Percentiles rank a stretch among this genome's conserved stretches.
Conservation (phyloP, 1,140 invertebrate species). For the Zaprionus ornatus region DNA sequence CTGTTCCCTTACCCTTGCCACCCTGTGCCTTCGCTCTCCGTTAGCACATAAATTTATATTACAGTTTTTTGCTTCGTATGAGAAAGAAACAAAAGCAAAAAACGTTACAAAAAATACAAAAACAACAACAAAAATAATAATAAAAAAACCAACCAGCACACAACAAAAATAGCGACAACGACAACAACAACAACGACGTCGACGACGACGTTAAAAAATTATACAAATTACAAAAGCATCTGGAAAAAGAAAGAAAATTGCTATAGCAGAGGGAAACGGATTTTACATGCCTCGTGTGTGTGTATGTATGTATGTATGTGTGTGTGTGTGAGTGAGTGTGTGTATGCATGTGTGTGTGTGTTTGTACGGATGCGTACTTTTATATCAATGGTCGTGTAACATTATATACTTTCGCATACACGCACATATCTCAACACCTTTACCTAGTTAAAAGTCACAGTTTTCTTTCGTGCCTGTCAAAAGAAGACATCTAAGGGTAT, state of each 20-base stretch:
- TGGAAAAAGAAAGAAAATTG: slow-evolving; percentile 51
- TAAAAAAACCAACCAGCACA: slow-evolving; percentile 42
- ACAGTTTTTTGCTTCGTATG: slow-evolving; percentile 62
- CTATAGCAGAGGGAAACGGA: slow-evolving; percentile 55
- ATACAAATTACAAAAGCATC: slow-evolving; percentile 74
- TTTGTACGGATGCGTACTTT: slow-evolving; percentile 13
- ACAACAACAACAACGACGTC: slow-evolving; percentile 23
- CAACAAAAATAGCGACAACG: slow-evolving; percentile 21
- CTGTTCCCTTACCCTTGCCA: neutral
- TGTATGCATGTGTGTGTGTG: neutral
- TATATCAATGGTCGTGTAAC: slow-evolving; percentile 13
- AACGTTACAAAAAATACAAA: slow-evolving; percentile 39
- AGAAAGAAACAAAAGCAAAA: slow-evolving; percentile 64
- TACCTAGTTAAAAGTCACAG: neutral
- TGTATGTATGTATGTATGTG: slow-evolving; percentile 24
- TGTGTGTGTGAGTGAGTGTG: slow-evolving; percentile 30
- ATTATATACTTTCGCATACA: slow-evolving; percentile 16
- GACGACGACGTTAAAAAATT: slow-evolving; percentile 75
- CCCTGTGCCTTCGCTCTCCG: slow-evolving; percentile 6
- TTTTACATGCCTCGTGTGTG: slow-evolving; percentile 37
- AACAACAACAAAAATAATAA: slow-evolving; percentile 34
- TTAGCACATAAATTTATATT: slow-evolving; percentile 77
- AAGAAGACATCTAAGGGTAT: neutral
- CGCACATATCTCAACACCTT: neutral
- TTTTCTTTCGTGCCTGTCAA: neutral